Evolutionary conservation across 2,113 vertebrate species (phyloP).

Genomic region (Poicephalus gulielmi): DNA sequence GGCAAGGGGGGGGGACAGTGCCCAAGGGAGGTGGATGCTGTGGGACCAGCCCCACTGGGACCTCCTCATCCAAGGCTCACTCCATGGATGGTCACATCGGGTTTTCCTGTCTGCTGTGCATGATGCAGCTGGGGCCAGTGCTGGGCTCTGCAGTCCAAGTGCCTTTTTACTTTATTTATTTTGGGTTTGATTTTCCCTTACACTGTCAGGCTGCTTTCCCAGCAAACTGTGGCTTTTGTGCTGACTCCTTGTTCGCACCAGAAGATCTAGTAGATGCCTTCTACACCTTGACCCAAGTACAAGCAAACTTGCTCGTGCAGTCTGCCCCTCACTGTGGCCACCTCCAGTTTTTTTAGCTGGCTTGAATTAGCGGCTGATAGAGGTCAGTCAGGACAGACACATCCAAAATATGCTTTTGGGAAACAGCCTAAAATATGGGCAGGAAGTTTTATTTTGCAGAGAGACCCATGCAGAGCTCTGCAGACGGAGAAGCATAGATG

Average conservation of each 20-base stretch:
- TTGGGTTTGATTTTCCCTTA: not conserved
- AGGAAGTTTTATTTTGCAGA: conserved; percentile 32
- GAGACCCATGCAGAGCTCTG: not conserved
- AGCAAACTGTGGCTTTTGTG: not conserved
- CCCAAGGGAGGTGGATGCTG: not conserved
- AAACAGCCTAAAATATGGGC: not conserved
- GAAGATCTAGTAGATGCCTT: not conserved
- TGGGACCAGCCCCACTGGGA: not conserved
- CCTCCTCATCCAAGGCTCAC: not conserved
- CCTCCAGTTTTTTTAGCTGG: not conserved
- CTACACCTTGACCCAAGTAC: not conserved
- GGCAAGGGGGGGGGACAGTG: not conserved
- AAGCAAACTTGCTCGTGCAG: not conserved
- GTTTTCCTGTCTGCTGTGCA: not conserved
- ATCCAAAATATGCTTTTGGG: not conserved
- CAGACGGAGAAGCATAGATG: not conserved
- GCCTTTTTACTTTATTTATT: not conserved
- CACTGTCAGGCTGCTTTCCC: not conserved
- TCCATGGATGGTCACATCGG: rapidly evolving
- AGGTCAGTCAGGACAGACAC: not conserved
- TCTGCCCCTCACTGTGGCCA: not conserved
- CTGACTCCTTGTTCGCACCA: not conserved
- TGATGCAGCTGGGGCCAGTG: not conserved
- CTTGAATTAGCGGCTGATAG: not conserved
- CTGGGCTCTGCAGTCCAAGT: not conserved